Base-by-base conservation (phyloP, 2,888 invertebrate species). In the Drosophila borealis region DNA sequence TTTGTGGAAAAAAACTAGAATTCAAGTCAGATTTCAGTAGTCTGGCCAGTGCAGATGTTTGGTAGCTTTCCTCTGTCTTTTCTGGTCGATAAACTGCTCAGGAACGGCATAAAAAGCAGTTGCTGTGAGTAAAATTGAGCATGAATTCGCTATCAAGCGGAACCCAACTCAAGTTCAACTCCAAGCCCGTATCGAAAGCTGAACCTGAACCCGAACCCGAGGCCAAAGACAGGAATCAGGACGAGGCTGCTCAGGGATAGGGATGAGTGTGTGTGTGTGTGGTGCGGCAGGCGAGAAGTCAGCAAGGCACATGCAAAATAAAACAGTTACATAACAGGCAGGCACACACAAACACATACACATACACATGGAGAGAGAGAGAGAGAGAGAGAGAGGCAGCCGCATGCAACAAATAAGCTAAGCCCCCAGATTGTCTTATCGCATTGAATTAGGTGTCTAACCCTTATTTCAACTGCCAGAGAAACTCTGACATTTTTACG, bases 391-490 rank as follows among this genome's bases (percentile, higher is more conserved):
- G 14, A 4, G 33, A 5, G 14, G 3, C 39, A 53, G 73, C 73
- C 69, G 44, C 80, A 79, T 79, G 80, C 79, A 80, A 79, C 80
- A 79, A 79, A 79, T 80, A 79, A 77, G 80, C 74, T 71, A 69
- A 76, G 78, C 74, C 79, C 78, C 62, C 57, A 78, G 80, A 79
- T 79, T 79, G 79, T 74, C 80, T 79, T 79, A 79, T 80, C 80
- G 71, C 79, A 74, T 77, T 74, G 80, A 79, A 79, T 79, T 79
- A 80, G 79, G 79, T 79, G 79, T 79, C 80, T 79, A 79, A 79
- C 79, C 79, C 79, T 79, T 79, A 77, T 79, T 79, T 77, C 79
- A 79, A 77, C 74, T 80, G 80, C 68, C 77, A 69, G 42, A 57
- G 67, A 55, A 79, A 80, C 74, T 80, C 80, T 80, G 74, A 71